Evolutionary conservation across 2,797 vertebrate species (phyloP).

Genomic region (Schizothorax lantsangensis): DNA sequence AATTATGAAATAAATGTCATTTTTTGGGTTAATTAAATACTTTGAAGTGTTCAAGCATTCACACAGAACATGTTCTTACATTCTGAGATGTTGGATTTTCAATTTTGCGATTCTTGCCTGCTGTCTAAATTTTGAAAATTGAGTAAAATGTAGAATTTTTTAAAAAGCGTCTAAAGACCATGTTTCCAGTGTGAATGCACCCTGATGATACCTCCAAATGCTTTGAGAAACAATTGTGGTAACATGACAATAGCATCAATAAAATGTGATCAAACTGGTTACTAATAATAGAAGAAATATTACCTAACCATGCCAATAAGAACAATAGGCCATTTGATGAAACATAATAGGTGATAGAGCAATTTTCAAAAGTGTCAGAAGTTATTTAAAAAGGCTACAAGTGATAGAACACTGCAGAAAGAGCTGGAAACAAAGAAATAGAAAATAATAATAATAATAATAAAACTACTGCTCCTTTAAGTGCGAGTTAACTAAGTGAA

Average conservation of each 20-base stretch:
- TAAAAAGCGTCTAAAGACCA: background rate
- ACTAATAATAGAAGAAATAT: background rate
- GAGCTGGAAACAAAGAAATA: background rate
- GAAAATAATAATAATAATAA: background rate
- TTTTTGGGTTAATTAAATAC: background rate
- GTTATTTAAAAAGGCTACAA: background rate
- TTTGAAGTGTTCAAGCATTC: background rate
- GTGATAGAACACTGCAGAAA: background rate
- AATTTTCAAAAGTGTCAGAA: background rate
- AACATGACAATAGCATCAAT: background rate
- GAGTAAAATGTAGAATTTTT: background rate
- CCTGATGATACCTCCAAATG: no score
- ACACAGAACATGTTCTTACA: background rate
- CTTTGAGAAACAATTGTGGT: background rate
- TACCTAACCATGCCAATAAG: background rate
- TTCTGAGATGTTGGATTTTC: background rate
- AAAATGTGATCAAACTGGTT: background rate
- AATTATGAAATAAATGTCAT: background rate
- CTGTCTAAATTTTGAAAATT: background rate
- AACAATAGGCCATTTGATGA: background rate
- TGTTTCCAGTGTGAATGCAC: background rate
- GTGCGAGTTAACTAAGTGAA: background rate
- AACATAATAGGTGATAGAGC: background rate
- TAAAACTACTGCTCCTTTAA: background rate
- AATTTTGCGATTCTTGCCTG: background rate